phyloP scores from a whole-genome alignment of 2,888 invertebrate genomes.

The Erpobdella octoculata region DNA sequence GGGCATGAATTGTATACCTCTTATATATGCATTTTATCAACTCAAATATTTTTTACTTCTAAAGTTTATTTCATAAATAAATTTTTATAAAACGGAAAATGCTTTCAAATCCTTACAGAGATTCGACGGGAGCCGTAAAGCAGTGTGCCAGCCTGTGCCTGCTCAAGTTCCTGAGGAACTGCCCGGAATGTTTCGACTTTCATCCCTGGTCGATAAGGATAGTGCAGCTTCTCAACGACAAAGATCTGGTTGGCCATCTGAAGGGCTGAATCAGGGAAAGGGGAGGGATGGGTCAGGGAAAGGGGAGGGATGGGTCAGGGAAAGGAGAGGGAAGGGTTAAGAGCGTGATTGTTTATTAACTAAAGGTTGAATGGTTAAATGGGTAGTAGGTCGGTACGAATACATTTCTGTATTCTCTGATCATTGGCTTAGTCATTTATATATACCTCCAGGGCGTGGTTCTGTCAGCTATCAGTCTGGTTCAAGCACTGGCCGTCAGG shows the following conservation, averaged over 20 bases:
- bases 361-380: background rate
- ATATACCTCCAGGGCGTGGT: slow-evolving; percentile 69
- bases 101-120: slow-evolving; percentile 56
- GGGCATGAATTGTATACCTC: background rate
- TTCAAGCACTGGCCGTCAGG: slow-evolving; percentile 93
- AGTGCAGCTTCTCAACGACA: slow-evolving; percentile 93
- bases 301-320: no score
- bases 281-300: no score
- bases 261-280: background rate
- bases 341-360: no score
- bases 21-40: background rate
- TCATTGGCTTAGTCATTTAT: no score
- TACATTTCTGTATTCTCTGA: background rate
- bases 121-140: slow-evolving; percentile 98
- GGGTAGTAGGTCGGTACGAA: background rate
- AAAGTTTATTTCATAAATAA: background rate
- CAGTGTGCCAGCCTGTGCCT: slow-evolving; percentile 96
- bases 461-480: slow-evolving; percentile 92
- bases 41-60: background rate
- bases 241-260: slow-evolving; percentile 67
- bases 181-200: slow-evolving; percentile 81
- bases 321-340: no score
- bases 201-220: slow-evolving; percentile 98
- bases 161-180: slow-evolving; percentile 80
- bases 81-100: background rate